A percentile compares a stretch with the other conserved stretches of the same genome.
phyloP scores from a whole-genome alignment of 1,140 invertebrate species.

The Nymphalis io region DNA sequence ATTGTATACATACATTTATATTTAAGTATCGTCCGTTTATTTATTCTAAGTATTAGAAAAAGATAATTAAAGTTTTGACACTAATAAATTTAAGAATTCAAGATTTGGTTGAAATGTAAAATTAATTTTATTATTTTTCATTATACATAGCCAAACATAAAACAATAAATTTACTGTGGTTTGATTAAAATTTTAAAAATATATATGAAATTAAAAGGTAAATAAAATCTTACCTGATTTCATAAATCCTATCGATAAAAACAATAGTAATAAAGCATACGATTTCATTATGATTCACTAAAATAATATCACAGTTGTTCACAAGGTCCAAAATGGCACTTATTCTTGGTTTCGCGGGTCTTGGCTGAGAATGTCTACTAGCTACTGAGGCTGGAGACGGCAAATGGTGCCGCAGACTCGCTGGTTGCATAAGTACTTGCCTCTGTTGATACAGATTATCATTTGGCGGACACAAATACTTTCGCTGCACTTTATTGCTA shows the following conservation, averaged over 20 bases:
- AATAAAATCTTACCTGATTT: slow-evolving; percentile 32
- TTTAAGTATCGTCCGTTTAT: background rate
- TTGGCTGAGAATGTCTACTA: slow-evolving; percentile 45
- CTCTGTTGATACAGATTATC: slow-evolving; percentile 75
- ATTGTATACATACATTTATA: background rate
- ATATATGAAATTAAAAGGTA: too few relatives aligned
- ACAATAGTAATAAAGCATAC: slow-evolving; percentile 43
- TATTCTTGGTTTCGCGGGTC: slow-evolving; percentile 38
- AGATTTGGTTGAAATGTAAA: too few relatives aligned
- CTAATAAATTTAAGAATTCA: too few relatives aligned
- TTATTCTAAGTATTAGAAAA: background rate
- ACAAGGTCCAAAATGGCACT: slow-evolving; percentile 53
- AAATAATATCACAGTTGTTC: slow-evolving; percentile 47
- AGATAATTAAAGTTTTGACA: too few relatives aligned
- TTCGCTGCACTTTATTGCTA: slow-evolving; percentile 68
- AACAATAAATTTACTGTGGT: too few relatives aligned
- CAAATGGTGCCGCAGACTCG: slow-evolving; percentile 54
- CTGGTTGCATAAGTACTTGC: slow-evolving; percentile 71
- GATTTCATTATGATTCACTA: slow-evolving; percentile 39
- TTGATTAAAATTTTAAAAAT: too few relatives aligned
- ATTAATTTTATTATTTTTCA: too few relatives aligned
- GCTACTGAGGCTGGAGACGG: slow-evolving; percentile 57
- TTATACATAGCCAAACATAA: too few relatives aligned
- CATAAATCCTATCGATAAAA: slow-evolving; percentile 42
- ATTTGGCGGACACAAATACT: slow-evolving; percentile 78